Evolutionary conservation across 2,888 invertebrate genomes (phyloP).

Genomic region (Allygus modestus): DNA sequence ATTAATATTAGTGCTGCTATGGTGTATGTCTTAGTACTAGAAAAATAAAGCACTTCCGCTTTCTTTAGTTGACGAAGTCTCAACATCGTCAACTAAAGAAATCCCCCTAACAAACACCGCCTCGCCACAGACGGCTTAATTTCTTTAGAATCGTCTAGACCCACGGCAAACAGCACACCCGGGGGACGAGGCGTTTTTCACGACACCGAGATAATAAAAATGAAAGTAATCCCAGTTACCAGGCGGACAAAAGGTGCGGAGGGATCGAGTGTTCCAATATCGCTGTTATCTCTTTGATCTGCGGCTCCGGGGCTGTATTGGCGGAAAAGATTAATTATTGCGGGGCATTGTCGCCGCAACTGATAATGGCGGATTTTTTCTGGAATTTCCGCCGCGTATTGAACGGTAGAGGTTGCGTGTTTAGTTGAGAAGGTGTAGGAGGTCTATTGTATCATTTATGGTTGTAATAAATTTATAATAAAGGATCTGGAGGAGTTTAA

Average conservation of each 20-base stretch:
- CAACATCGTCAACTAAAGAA: background rate
- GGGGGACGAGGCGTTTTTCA: slow-evolving; percentile 41
- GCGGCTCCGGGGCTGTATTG: slow-evolving; percentile 32
- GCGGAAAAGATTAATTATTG: slow-evolving; percentile 62
- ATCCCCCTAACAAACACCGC: background rate
- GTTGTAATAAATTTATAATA: too few species aligned
- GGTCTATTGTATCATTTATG: too few species aligned
- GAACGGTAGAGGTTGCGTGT: too few species aligned
- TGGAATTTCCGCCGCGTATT: background rate
- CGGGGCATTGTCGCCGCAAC: background rate
- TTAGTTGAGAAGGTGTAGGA: too few species aligned
- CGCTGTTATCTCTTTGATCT: slow-evolving; percentile 55
- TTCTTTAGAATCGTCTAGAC: slow-evolving; percentile 23
- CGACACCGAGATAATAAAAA: slow-evolving; percentile 44
- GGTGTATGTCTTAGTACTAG: too few species aligned
- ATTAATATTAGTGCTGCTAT: too few species aligned
- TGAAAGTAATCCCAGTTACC: slow-evolving; percentile 48
- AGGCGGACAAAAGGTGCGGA: slow-evolving; percentile 35
- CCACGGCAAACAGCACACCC: slow-evolving; percentile 5
- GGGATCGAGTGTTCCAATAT: slow-evolving; percentile 42
- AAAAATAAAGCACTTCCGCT: too few species aligned
- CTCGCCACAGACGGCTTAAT: background rate
- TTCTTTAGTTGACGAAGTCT: background rate
- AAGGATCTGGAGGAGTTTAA: too few species aligned
- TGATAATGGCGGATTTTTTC: background rate